Conservation (phyloP, 2,797 vertebrate species). For the Poecilia wingei region DNA sequence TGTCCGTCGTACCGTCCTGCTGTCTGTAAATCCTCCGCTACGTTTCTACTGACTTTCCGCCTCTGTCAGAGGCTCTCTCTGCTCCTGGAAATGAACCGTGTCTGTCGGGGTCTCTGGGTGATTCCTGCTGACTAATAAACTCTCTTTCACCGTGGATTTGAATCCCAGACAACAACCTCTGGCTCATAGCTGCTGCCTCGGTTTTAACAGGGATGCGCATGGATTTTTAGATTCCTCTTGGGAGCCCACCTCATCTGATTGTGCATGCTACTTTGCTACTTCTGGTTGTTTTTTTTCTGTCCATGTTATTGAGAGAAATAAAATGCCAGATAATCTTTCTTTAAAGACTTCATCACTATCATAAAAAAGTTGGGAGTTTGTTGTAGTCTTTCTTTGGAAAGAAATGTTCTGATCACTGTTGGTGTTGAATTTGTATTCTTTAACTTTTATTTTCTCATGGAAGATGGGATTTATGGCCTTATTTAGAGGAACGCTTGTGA, state of each 20-base stretch:
- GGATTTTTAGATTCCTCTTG: slow-evolving; percentile 51
- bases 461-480: slow-evolving; percentile 48
- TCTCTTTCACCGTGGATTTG: slow-evolving; percentile 40
- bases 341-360: too few relatives aligned
- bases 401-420: slow-evolving; percentile 20
- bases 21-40: slow-evolving; percentile 25
- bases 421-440: not conserved
- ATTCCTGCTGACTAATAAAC: slow-evolving; percentile 61
- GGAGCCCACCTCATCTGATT: slow-evolving; percentile 51
- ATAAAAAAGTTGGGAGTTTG: not conserved
- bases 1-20: slow-evolving; percentile 1
- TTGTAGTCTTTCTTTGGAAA: slow-evolving; percentile 20
- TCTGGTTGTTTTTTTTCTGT: slow-evolving; percentile 21
- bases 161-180: slow-evolving; percentile 50
- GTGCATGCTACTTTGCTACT: slow-evolving; percentile 62
- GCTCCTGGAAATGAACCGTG: slow-evolving; percentile 45
- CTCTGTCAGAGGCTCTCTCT: slow-evolving; percentile 38
- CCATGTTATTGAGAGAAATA: not conserved
- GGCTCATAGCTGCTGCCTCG: slow-evolving; percentile 68
- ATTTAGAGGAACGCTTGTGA: slow-evolving; percentile 48
- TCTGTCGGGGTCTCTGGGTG: slow-evolving; percentile 43
- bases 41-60: slow-evolving; percentile 33
- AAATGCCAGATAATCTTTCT: not conserved
- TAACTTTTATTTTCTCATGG: too few relatives aligned
- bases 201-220: slow-evolving; percentile 61